Base-by-base conservation (phyloP, 2,797 vertebrate genomes). In the Podarcis siculus region DNA sequence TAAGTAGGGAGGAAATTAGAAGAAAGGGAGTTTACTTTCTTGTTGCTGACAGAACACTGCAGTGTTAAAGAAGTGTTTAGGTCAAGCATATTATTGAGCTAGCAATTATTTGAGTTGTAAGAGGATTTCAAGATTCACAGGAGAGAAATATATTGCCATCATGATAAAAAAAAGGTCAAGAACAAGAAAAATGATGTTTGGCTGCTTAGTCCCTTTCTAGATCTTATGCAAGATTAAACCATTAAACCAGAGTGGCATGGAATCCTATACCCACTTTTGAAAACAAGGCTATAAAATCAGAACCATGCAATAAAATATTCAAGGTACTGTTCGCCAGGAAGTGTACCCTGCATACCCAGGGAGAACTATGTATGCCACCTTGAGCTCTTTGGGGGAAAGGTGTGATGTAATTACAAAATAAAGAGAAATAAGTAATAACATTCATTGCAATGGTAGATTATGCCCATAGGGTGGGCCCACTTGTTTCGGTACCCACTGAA, bases 151-250 rank as follows among this genome's bases (percentile, higher is more conserved):
- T 30, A 42, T 82, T 42, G 45, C 37, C 67, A 72, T 35, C 45
- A 32, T 49, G 67, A 49, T 55, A 35, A 35, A 32, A 45, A 35
- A 10, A 35, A 23, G 8, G 67, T 72, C 42, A 71, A 72, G 81
- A 21, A 45, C 45, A 75, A 64, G 67, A 58, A 32, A 32, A n/a
- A 72, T 79, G 81, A 86, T 89, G 82, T 83, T 75, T 86, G n/a
- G 2, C 42, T 49, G 30, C 45, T 79, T 66, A 82, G 64, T n/a
- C 37, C 30, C 90, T 93, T 93, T 93, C 88, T 67, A 83, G 88
- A 93, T 92, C 83, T 45, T 82, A 82, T 90, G 9, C 0, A 37
- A 86, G 85, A 42, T 42, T 42, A 42, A 42, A 42, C 10, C 39
- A 25, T 42, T 23, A 75, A 75, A 39, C 25, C 12, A 37, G 35